Percentiles rank a stretch among this genome's conserved stretches.
These are phyloP conservation scores for Euplexia lucipara DNA, from an alignment of 2,888 invertebrate genomes.

Conservation along the genomic window DNA sequence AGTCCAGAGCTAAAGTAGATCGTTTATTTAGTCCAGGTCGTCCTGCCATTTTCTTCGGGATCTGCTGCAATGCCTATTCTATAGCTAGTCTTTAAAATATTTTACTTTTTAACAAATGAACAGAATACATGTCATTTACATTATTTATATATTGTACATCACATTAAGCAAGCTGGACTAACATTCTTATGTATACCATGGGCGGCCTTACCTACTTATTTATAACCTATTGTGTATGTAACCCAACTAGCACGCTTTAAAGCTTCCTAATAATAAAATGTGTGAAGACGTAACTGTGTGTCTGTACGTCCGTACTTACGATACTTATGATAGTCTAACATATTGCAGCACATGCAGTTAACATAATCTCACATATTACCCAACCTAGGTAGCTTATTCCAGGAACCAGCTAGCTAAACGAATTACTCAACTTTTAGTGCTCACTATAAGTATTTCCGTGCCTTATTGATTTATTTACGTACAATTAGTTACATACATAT, in stretches of 20 bases:
- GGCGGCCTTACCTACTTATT: too few relatives aligned
- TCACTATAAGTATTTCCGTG: slow-evolving; percentile 35
- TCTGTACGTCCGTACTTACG: too few relatives aligned
- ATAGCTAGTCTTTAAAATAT: too few relatives aligned
- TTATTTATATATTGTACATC: background rate
- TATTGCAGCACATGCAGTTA: slow-evolving; percentile 17
- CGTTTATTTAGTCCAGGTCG: too few relatives aligned
- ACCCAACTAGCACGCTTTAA: background rate
- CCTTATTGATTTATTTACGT: slow-evolving; percentile 12
- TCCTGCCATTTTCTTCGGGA: too few relatives aligned
- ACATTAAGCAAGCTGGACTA: too few relatives aligned
- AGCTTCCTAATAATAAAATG: slow-evolving; percentile 12
- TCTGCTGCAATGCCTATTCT: too few relatives aligned
- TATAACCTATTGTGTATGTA: background rate
- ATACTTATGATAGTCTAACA: background rate
- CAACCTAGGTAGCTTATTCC: slow-evolving; percentile 28
- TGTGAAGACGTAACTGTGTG: background rate
- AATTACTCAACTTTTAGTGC: slow-evolving; percentile 48
- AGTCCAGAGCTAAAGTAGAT: too few relatives aligned
- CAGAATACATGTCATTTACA: background rate
- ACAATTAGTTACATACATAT: slow-evolving; percentile 1
- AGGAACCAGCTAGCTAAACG: slow-evolving; percentile 31
- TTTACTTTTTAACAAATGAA: background rate
- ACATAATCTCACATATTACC: slow-evolving; percentile 41
- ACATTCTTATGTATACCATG: too few relatives aligned